These are phyloP conservation scores for Drosophila fulvimacula DNA, from an alignment of 2,888 invertebrate genomes.

Conservation along the genomic window DNA sequence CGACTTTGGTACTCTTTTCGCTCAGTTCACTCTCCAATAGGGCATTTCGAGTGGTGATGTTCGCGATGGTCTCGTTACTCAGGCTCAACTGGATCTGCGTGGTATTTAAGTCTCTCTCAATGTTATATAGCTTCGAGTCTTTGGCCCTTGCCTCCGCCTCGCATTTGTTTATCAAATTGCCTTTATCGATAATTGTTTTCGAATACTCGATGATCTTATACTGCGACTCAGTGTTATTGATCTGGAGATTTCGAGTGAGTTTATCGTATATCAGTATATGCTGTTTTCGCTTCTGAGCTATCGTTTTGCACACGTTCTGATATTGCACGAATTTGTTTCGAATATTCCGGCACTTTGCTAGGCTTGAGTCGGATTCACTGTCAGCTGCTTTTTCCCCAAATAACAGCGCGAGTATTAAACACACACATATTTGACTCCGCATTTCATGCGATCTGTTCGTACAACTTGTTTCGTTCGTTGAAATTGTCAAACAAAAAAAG, in stretches of 20 bases:
- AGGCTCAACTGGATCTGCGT: neutral
- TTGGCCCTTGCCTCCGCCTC: too few relatives aligned
- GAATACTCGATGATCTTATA: neutral
- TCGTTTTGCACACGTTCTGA: neutral
- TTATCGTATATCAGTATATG: neutral
- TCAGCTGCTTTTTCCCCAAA: too few relatives aligned
- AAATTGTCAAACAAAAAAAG: neutral
- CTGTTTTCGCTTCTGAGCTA: neutral
- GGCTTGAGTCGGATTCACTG: accelerated
- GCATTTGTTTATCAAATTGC: neutral
- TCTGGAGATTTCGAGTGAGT: neutral
- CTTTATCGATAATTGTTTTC: neutral
- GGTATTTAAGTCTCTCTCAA: neutral
- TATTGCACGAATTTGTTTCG: neutral
- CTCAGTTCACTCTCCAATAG: neutral
- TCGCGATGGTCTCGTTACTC: neutral
- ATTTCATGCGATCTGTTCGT: neutral
- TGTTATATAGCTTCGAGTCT: neutral
- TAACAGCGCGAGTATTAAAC: neutral
- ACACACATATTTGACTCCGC: neutral
- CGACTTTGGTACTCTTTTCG: too few relatives aligned
- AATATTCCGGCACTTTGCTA: neutral
- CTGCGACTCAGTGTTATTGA: neutral
- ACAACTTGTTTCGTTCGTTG: neutral
- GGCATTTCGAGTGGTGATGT: neutral